Conservation (phyloP, 2,113 vertebrate species). For the Hippolais icterina region DNA sequence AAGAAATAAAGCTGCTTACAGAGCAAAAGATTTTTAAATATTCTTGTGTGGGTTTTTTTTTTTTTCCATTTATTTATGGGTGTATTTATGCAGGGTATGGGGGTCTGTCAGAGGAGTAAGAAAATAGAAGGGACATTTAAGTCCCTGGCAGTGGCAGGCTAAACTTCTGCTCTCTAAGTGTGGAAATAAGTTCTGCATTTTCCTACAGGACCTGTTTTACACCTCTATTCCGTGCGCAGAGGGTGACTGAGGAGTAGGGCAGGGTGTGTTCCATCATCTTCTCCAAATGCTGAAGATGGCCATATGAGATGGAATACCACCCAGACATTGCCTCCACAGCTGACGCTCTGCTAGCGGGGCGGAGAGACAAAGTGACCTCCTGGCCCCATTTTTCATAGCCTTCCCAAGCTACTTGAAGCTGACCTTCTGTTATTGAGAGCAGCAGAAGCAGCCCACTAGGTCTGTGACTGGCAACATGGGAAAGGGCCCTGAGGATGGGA, state of each 20-base stretch:
- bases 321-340: background rate
- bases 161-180: background rate
- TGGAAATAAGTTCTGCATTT: background rate
- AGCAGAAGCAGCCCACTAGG: background rate
- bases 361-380: background rate
- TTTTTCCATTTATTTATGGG: background rate
- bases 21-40: background rate
- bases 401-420: background rate
- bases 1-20: background rate
- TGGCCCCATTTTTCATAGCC: background rate
- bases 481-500: background rate
- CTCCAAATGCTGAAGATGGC: background rate
- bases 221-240: background rate
- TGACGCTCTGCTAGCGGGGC: background rate
- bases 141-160: background rate
- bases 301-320: accelerated
- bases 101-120: background rate
- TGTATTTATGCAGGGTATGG: accelerated
- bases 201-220: background rate
- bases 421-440: background rate
- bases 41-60: background rate
- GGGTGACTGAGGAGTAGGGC: no score
- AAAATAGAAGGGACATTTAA: background rate
- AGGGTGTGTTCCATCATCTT: background rate
- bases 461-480: background rate